These are phyloP conservation scores for Hemiscyllium ocellatum DNA, from an alignment of 2,113 vertebrate genomes.

Conservation along the genomic window DNA sequence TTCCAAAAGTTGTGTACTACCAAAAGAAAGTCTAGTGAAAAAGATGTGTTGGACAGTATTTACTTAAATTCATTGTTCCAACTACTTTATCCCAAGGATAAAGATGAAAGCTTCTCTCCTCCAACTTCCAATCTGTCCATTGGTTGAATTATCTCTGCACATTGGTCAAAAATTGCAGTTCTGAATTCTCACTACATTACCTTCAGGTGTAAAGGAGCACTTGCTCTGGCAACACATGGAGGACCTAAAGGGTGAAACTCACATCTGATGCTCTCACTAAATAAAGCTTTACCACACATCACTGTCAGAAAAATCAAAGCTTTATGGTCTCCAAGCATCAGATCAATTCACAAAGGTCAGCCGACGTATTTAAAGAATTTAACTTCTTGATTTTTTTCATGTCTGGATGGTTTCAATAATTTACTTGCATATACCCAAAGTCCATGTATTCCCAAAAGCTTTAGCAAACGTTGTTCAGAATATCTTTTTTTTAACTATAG, in stretches of 20 bases:
- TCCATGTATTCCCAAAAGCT: background rate
- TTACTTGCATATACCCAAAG: background rate
- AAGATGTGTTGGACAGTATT: background rate
- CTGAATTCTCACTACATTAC: background rate
- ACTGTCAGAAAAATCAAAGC: background rate
- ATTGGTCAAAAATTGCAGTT: background rate
- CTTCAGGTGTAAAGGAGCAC: background rate
- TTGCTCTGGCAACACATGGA: background rate
- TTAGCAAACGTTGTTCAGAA: background rate
- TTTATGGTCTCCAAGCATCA: background rate
- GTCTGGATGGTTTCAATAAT: background rate
- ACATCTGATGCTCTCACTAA: background rate
- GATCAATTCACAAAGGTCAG: background rate
- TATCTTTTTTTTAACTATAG: background rate
- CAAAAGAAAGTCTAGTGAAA: background rate
- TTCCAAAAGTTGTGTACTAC: background rate
- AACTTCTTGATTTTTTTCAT: background rate
- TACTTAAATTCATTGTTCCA: background rate
- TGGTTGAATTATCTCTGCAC: background rate
- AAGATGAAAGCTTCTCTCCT: background rate
- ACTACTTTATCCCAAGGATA: background rate
- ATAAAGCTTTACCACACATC: background rate
- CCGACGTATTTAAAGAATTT: background rate
- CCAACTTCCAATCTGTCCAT: no score
- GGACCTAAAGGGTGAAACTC: background rate